These are phyloP conservation scores for Pollenia labialis DNA, from an alignment of 2,888 invertebrate genomes.

Conservation along the genomic window DNA sequence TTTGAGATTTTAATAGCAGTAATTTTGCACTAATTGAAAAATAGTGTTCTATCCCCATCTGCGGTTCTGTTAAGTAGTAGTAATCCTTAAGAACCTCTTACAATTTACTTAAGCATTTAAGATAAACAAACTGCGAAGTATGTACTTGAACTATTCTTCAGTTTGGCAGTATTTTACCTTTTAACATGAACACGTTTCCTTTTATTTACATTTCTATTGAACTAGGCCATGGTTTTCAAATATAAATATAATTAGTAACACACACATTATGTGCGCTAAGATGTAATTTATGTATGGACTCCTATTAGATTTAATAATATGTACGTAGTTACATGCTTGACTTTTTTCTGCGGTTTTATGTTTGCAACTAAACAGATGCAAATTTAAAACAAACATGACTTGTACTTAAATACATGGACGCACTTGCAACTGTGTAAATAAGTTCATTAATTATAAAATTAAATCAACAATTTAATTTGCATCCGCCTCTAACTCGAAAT, in stretches of 20 bases:
- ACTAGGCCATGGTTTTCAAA: constrained; percentile 24
- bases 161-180: neutral
- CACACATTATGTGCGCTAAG: neutral
- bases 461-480: neutral
- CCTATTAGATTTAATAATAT: neutral
- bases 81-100: neutral
- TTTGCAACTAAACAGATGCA: neutral
- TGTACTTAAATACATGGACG: neutral
- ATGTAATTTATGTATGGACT: neutral
- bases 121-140: neutral
- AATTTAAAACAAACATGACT: neutral
- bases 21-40: no score
- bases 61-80: no score
- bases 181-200: neutral
- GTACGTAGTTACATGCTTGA: neutral
- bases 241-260: constrained; percentile 30
- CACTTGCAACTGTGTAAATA: neutral
- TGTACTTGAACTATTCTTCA: neutral
- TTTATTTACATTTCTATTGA: constrained; percentile 7
- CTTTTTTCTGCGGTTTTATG: neutral
- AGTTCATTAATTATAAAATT: constrained; percentile 19
- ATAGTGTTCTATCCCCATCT: no score
- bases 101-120: neutral
- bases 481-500: neutral
- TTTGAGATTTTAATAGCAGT: no score